Conservation (phyloP, 2,113 vertebrate genomes). For the Steatornis caripensis region DNA sequence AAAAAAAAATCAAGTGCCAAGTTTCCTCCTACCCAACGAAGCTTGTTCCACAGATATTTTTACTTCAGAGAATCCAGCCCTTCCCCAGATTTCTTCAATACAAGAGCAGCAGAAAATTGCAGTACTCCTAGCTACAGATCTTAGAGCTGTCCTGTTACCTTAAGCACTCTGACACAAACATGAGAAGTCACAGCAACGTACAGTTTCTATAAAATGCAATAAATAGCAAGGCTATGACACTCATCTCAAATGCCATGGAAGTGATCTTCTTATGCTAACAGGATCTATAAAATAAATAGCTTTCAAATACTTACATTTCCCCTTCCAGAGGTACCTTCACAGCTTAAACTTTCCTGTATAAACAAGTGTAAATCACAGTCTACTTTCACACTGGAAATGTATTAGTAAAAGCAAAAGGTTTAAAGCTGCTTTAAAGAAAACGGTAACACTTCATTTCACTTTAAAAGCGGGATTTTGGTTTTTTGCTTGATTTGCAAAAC, state of each 20-base stretch:
- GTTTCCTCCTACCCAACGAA: not conserved
- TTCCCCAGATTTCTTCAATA: not conserved
- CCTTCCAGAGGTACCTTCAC: not conserved
- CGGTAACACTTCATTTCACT: not conserved
- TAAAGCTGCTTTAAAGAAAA: not conserved
- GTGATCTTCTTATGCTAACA: not conserved
- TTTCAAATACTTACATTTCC: not conserved
- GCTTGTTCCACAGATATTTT: not conserved
- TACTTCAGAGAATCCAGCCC: not conserved
- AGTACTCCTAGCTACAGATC: not conserved
- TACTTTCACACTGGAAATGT: not conserved
- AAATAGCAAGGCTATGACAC: not conserved
- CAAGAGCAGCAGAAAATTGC: not conserved
- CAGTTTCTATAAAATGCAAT: not conserved
- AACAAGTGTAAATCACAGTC: not conserved
- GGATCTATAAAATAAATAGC: not conserved
- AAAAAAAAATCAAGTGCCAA: not conserved
- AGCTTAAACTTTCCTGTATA: not conserved
- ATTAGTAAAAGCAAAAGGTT: not conserved
- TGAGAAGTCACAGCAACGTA: fast-evolving
- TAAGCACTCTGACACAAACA: not conserved
- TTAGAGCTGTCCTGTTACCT: not conserved
- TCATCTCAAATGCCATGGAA: not conserved
- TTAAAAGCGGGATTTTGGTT: not conserved
- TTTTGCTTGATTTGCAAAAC: not conserved